Base-by-base conservation (phyloP, 2,888 invertebrate genomes). In the Drosophila pseudotalamancana region DNA sequence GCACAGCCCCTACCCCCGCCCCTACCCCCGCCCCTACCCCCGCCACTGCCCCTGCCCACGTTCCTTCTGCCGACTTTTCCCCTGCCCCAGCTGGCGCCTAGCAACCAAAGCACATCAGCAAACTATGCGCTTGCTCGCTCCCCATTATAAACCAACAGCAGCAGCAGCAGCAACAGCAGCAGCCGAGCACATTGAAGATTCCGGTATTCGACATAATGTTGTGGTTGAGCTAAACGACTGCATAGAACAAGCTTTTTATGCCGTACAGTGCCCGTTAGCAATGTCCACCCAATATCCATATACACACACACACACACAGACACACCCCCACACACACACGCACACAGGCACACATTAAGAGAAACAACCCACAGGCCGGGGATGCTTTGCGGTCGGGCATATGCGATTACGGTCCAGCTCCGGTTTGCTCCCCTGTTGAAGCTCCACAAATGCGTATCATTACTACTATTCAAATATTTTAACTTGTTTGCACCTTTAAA, bases 151-250 rank as follows among this genome's bases (percentile, higher is more conserved):
- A 70, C 14, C 14, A 62, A 18, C 25, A 56, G n/a, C 27, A 12
- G 5, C 37, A 16, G 43, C 16, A 63, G 42, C 45, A 73, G 37
- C 57, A 42, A 9, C 29, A 53, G 46, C 32, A 54, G 23, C 40
- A 63, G 35, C 27, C 39, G 51, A 80, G 87, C 80, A 85, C 82
- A 81, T 87, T 82, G 87, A 81, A 81, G 81, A 81, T 85, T 86
- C 80, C 72, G 77, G 77, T 71, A 83, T 86, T 83, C 86, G 88
- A 83, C 88, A 83, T 86, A 87, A 83, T 83, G 88, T 87, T 87
- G 88, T 88, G 88, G 82, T 87, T 83, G 65, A 73, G 71, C 82
- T 87, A 87, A 87, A 87, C 84, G 83, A 87, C 86, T 82, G 82
- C 86, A 82, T 82, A 76, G 86, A 83, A 73, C 86, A 87, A 69